Evolutionary conservation across 2,113 vertebrate genomes (phyloP).

Genomic region (Azemiops feae): DNA sequence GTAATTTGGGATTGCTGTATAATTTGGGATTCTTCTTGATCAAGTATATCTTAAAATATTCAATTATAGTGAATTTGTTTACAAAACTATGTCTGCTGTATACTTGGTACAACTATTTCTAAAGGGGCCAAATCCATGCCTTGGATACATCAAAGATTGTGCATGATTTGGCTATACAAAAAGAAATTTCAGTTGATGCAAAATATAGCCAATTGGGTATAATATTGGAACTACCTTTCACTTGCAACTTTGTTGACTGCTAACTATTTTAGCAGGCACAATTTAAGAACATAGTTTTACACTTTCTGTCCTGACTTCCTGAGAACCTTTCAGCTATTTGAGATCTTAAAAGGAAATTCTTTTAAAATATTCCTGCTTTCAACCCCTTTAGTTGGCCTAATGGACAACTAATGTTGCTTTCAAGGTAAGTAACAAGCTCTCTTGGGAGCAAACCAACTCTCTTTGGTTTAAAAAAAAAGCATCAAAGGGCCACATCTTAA

Average conservation of each 20-base stretch:
- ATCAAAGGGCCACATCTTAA: background rate
- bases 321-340: background rate
- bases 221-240: background rate
- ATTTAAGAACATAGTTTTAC: background rate
- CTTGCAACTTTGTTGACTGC: background rate
- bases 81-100: background rate
- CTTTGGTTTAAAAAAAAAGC: background rate
- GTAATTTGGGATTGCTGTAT: background rate
- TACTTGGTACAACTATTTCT: background rate
- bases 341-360: background rate
- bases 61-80: background rate
- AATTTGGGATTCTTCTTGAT: background rate
- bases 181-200: background rate
- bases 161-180: background rate
- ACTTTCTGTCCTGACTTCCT: background rate
- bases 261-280: background rate
- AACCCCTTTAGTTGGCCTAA: background rate
- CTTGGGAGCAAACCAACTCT: background rate
- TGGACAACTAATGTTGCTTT: background rate
- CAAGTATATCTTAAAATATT: background rate
- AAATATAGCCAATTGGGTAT: background rate
- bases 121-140: background rate
- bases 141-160: background rate
- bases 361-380: background rate
- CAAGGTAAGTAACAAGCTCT: background rate